Base-by-base conservation (phyloP, 2,888 invertebrate species). In the Xestia ashworthii region DNA sequence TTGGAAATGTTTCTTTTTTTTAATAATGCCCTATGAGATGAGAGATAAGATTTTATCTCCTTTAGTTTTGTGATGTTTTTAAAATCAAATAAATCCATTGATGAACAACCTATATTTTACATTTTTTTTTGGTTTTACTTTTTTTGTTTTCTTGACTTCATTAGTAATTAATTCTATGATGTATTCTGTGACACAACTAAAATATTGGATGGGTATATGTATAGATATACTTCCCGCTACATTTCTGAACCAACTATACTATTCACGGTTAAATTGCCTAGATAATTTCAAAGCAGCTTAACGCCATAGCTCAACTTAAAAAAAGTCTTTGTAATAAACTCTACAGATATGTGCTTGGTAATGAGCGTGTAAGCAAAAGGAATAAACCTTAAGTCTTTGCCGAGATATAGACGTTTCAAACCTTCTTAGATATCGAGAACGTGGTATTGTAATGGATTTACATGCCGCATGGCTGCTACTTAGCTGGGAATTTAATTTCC, bases 361-460 rank as follows among this genome's bases (percentile, higher is more conserved):
- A 83, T 62, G 48, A 67, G 71, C 32, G 22, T 77, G 44, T n/a
- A 60, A 67, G 66, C 16, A 67, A 82, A 41, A 67, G 65, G 58
- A 76, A 82, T 66, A 83, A 68, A 60, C 62, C 46, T 67, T 67
- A 74, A 67, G 53, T 41, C 32, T 62, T 53, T 55, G 38, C 67
- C 22, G 41, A 69, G 55, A 70, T 66, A 53, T 58, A 81, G 12
- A n/a, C 8, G n/a, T 4, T 48, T 32, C 4, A 46, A 58, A 69
- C 19, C 69, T 76, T 69, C 69, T 76, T 68, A 68, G 12, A 75
- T 68, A 82, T 80, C 32, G 82, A 64, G 64, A 64, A 68, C 12
- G 6, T 14, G 44, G 48, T 64, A 19, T 62, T 38, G 38, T 62
- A 38, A 62, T 67, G 14, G 53, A 79, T 41, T 38, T 48, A 74